These are phyloP conservation scores for Luscinia luscinia DNA, from an alignment of 2,797 vertebrate species.

Conservation along the genomic window DNA sequence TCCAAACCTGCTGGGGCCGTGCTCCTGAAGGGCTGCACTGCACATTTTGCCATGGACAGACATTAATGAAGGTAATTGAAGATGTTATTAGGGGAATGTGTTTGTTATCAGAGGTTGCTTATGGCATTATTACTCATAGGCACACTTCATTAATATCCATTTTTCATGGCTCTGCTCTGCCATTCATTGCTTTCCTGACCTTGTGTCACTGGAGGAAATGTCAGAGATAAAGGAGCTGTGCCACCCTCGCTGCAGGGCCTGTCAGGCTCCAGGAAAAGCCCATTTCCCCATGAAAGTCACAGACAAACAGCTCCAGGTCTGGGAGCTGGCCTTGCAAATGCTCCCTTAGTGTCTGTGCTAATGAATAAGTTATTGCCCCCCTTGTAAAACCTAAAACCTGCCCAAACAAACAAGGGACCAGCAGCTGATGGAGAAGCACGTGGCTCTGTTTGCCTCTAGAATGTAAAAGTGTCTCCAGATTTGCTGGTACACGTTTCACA, in stretches of 20 bases:
- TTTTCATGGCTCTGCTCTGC: slow-evolving; percentile 76
- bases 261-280: not conserved
- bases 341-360: not conserved
- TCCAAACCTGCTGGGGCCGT: not conserved
- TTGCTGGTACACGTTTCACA: not conserved
- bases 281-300: not conserved
- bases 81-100: slow-evolving; percentile 87
- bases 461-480: not conserved
- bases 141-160: slow-evolving; percentile 88
- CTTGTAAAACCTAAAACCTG: not conserved
- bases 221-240: slow-evolving; percentile 63
- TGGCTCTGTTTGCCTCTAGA: not conserved
- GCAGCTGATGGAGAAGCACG: not conserved
- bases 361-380: not conserved
- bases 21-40: slow-evolving; percentile 51
- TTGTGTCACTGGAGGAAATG: slow-evolving; percentile 85
- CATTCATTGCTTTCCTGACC: slow-evolving; percentile 70
- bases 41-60: not conserved
- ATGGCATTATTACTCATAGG: slow-evolving; percentile 81
- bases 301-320: not conserved
- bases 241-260: not conserved
- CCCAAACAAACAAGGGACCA: not conserved
- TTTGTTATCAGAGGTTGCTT: slow-evolving; percentile 84
- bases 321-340: not conserved
- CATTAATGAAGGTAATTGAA: slow-evolving; percentile 83